These are phyloP conservation scores for Carassius carassius DNA, from an alignment of 2,113 vertebrate genomes.

Conservation along the genomic window DNA sequence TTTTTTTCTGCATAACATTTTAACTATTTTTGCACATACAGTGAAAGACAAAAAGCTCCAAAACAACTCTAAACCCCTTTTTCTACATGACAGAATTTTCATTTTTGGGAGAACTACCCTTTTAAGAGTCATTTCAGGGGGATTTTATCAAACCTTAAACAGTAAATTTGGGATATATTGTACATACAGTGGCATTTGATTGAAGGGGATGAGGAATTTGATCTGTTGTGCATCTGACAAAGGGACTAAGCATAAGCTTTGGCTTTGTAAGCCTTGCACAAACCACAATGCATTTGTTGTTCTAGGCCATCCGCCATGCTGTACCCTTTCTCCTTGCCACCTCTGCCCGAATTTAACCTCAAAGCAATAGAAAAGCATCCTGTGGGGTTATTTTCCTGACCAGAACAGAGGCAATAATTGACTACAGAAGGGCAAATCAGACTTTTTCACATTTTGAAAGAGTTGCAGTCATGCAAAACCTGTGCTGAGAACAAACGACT, in stretches of 20 bases:
- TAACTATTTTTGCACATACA: too few species aligned
- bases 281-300: constrained; percentile 72
- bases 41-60: too few species aligned
- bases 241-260: constrained; percentile 65
- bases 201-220: constrained; percentile 46
- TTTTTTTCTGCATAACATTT: too few species aligned
- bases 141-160: not conserved
- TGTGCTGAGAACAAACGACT: not conserved
- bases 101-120: not conserved
- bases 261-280: constrained; percentile 61
- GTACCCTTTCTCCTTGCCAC: constrained; percentile 70
- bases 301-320: constrained; percentile 64
- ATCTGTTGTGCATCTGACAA: constrained; percentile 45
- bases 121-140: constrained; percentile 1
- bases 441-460: not conserved
- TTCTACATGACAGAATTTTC: not conserved
- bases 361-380: constrained; percentile 64
- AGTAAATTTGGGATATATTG: constrained; percentile 23
- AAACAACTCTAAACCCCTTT: too few species aligned
- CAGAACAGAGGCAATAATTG: constrained; percentile 66
- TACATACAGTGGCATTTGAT: constrained; percentile 30
- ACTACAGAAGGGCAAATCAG: constrained; percentile 65
- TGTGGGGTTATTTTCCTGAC: constrained; percentile 67
- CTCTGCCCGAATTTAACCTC: constrained; percentile 72
- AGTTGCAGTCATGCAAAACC: not conserved